Evolutionary conservation across 2,888 invertebrate species (phyloP), one percentile per base, ranked within the genome.

Genomic region (Drosophila hawaiiensis): DNA sequence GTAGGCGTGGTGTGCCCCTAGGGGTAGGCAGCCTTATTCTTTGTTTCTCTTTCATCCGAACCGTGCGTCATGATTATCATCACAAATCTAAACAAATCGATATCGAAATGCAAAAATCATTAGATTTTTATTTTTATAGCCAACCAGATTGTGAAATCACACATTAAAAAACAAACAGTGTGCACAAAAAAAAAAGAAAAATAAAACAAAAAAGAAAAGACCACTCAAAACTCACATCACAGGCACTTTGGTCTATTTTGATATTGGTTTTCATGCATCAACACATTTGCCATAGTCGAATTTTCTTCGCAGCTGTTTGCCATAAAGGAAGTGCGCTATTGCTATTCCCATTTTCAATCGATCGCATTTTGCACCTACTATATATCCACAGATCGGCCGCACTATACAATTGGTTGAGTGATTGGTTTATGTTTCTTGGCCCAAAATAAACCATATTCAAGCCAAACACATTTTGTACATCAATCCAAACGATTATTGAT

Each of bases 1-100:
- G 92, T 92, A 92, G 91, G 92, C 82, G 76, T 78, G 73, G 73
- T 72, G 41, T 76, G 76, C 78, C 75, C 87, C 80, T 82, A 62
- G 86, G 84, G 74, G 80, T 86, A 78, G 74, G 76, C 80, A 63
- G 70, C 67, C 61, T 53, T 52, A 54, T 55, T 59, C 22, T 43
- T 31, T 35, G 29, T 31, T 33, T 33, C 37, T 61, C 22, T 29
- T 49, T 35, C 55, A 22, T n/a, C 39, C 47, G n/a, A 59, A 47
- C 25, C 69, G 68, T 83, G 83, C 84, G 87, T 84, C 84, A 87
- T 76, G 56, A 72, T 53, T 66, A 54, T 60, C 64, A 71, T 54
- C 35, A 52, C 49, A 39, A 67, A 66, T 79, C 64, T 72, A 76
- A 84, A 84, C 80, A 84, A 84, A 68, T 76, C 68, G 54, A 77